phyloP scores from a whole-genome alignment of 1,140 invertebrate genomes.

The Lasaia peninsularis region DNA sequence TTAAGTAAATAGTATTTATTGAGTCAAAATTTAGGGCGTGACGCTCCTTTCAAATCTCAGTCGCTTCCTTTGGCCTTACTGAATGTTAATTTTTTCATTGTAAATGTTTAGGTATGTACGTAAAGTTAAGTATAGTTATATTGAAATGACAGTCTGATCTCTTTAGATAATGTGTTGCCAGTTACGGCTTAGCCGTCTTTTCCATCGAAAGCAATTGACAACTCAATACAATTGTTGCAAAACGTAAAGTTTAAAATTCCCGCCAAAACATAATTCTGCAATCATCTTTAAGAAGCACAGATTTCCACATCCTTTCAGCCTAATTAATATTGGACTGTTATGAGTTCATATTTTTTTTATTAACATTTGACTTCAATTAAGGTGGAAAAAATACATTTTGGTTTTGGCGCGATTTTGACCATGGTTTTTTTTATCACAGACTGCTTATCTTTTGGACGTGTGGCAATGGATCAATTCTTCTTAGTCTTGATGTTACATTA shows the following conservation, averaged over 20 bases:
- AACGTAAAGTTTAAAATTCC: conserved; percentile 20
- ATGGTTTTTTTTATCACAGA: conserved; percentile 15
- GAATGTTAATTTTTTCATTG: conserved; percentile 40
- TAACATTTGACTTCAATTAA: too few species aligned
- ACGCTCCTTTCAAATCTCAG: conserved; percentile 28
- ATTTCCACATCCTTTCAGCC: too few species aligned
- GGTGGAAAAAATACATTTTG: too few species aligned
- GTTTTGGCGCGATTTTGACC: conserved; percentile 25
- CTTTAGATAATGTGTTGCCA: conserved; percentile 59
- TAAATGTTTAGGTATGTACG: conserved; percentile 72
- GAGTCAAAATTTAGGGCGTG: conserved; percentile 22
- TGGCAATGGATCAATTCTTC: too few species aligned
- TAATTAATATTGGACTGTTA: too few species aligned
- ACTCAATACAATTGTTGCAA: conserved; percentile 1
- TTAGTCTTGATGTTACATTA: too few species aligned
- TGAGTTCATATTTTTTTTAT: too few species aligned
- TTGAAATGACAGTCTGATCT: conserved; percentile 74
- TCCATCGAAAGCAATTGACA: conserved; percentile 28
- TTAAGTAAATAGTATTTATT: conserved; percentile 28
- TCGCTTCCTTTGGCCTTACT: conserved; percentile 27
- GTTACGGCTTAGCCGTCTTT: conserved; percentile 36
- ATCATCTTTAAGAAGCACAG: too few species aligned
- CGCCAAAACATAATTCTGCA: conserved; percentile 26
- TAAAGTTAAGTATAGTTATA: conserved; percentile 67
- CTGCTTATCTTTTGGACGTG: too few species aligned